phyloP scores from a whole-genome alignment of 2,113 vertebrate genomes.

The Pitta sordida region DNA sequence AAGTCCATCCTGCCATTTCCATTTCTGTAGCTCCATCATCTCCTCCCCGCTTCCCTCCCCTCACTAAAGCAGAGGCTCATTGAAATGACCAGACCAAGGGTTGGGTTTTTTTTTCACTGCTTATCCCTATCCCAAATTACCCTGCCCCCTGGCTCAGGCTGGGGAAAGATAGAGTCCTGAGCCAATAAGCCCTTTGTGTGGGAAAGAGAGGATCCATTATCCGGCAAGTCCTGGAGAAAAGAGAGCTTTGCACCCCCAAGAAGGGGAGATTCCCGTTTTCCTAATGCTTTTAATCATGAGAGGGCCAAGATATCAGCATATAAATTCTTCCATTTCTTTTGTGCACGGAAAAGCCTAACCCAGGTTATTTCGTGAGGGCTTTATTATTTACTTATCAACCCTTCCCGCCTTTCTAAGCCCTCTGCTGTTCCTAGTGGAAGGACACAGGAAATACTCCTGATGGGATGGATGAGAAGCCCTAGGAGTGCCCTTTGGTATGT shows the following conservation, averaged over 20 bases:
- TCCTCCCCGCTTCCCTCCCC: not conserved
- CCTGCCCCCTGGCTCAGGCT: conserved; percentile 45
- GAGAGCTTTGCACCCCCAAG: conserved; percentile 40
- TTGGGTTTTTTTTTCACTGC: conserved; percentile 7
- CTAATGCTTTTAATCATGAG: conserved; percentile 19
- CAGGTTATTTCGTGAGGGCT: not conserved
- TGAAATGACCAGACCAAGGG: not conserved
- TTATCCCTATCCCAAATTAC: conserved; percentile 59
- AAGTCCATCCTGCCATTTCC: not conserved
- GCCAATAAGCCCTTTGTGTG: conserved; percentile 49
- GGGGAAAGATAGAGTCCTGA: conserved; percentile 39
- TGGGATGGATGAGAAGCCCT: accelerated
- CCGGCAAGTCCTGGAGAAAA: conserved; percentile 37
- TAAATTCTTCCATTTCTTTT: conserved; percentile 38
- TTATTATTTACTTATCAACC: not conserved
- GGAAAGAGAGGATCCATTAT: conserved; percentile 44
- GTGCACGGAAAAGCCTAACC: not conserved
- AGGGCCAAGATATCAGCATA: not conserved
- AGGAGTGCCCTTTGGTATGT: not conserved
- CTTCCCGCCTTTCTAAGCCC: not conserved
- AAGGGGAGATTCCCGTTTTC: conserved; percentile 47
- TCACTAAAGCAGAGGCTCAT: not conserved
- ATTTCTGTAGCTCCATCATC: conserved; percentile 42
- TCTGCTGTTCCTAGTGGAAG: conserved; percentile 54
- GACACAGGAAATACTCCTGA: not conserved